These are phyloP conservation scores for Isichthys henryi DNA, from an alignment of 2,113 vertebrate species.

Conservation along the genomic window DNA sequence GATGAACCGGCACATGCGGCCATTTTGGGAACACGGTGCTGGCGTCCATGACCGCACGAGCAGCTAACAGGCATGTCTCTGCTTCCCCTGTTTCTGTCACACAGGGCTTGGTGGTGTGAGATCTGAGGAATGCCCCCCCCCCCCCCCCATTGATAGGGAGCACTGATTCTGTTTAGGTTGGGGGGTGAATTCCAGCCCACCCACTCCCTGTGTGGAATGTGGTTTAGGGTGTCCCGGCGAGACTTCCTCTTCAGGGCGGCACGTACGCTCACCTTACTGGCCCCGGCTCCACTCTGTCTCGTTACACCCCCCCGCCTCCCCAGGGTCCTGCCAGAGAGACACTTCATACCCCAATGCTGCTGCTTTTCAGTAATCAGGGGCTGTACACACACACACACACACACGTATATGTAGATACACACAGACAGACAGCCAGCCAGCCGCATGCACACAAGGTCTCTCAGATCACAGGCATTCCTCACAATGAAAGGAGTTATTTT, in stretches of 20 bases:
- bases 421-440: background rate
- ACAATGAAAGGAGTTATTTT: background rate
- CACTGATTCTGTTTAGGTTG: conserved; percentile 23
- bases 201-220: conserved; percentile 43
- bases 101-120: background rate
- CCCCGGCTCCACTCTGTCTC: conserved; percentile 64
- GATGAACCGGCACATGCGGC: background rate
- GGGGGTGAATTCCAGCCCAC: conserved; percentile 29
- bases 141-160: background rate
- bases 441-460: background rate
- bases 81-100: background rate
- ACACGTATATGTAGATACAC: background rate
- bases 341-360: conserved; percentile 32
- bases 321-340: conserved; percentile 30
- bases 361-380: background rate
- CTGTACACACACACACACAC: background rate
- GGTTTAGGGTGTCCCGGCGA: conserved; percentile 50
- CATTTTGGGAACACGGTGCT: background rate
- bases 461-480: background rate
- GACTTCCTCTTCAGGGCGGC: conserved; percentile 56
- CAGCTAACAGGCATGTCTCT: background rate
- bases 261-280: conserved; percentile 62
- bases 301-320: conserved; percentile 37
- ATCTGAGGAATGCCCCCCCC: background rate
- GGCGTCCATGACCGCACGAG: background rate